phyloP scores from a whole-genome alignment of 2,797 vertebrate species.

The Cuniculus paca region DNA sequence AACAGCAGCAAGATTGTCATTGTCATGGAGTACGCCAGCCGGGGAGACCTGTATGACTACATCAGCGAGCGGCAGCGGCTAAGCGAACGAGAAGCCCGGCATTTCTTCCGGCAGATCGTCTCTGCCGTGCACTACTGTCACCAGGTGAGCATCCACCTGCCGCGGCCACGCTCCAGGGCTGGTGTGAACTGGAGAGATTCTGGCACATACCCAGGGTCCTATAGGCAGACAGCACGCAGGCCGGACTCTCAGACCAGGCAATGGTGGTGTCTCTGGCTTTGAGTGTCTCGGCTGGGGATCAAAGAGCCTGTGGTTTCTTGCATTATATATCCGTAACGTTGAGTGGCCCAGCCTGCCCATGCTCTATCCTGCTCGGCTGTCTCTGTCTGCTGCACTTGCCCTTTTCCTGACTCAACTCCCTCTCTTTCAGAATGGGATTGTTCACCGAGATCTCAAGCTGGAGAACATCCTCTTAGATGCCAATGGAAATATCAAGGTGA shows the following conservation, averaged over 20 bases:
- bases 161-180: not conserved
- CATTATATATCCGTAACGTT: not conserved
- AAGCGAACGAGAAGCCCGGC: conserved; percentile 92
- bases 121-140: conserved; percentile 98
- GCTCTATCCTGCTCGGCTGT: not conserved
- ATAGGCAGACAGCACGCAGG: not conserved
- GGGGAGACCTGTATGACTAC: conserved; percentile 97
- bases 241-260: not conserved
- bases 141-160: conserved; percentile 87
- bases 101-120: conserved; percentile 97
- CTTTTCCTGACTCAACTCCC: not conserved
- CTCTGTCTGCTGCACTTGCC: not conserved
- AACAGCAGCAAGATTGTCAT: conserved; percentile 99
- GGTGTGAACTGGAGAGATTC: not conserved
- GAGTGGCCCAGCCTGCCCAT: not conserved
- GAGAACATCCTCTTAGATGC: conserved; percentile 98
- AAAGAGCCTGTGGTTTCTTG: not conserved
- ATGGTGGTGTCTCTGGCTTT: not conserved
- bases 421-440: conserved; percentile 94
- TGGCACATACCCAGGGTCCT: not conserved
- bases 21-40: conserved; percentile 98
- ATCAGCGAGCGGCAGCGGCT: conserved; percentile 93
- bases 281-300: not conserved
- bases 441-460: conserved; percentile 98
- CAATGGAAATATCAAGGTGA: conserved; percentile 96